Evolutionary conservation across 2,888 invertebrate species (phyloP).

Genomic region (Cheilosia pagana): DNA sequence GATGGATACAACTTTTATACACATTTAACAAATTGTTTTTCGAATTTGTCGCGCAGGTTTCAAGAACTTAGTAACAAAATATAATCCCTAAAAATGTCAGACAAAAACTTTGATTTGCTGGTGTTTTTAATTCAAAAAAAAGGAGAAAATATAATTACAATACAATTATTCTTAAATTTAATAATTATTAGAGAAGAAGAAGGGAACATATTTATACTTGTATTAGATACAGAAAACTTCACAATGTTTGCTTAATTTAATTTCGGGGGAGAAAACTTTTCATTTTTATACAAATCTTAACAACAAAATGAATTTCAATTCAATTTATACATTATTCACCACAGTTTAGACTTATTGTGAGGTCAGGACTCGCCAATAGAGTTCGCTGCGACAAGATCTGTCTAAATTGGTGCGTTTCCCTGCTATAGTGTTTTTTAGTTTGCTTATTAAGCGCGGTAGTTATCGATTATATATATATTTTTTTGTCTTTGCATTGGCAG

Average conservation of each 20-base stretch:
- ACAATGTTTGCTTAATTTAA: conserved; percentile 47
- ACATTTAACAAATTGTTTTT: conserved; percentile 6
- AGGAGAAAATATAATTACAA: background rate
- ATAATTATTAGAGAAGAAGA: conserved; percentile 9
- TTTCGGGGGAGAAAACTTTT: conserved; percentile 28
- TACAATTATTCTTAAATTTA: conserved; percentile 3
- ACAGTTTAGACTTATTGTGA: conserved; percentile 40
- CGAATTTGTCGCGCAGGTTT: conserved; percentile 44
- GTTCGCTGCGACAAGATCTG: conserved; percentile 1
- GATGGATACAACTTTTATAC: conserved; percentile 55
- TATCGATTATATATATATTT: conserved; percentile 24
- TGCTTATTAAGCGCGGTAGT: conserved; percentile 21
- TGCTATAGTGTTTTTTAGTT: conserved; percentile 43
- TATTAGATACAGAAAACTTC: conserved; percentile 72
- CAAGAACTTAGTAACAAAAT: conserved; percentile 65
- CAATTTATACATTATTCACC: conserved; percentile 32
- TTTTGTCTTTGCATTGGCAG: conserved; percentile 61
- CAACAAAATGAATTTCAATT: conserved; percentile 52
- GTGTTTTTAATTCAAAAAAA: conserved; percentile 9
- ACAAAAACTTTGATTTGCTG: conserved; percentile 37
- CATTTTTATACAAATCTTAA: conserved; percentile 55
- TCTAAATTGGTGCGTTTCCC: conserved; percentile 57
- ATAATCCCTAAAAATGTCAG: conserved; percentile 73
- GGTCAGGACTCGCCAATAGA: background rate
- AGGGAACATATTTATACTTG: conserved; percentile 45